Evolutionary conservation across 2,888 invertebrate genomes (phyloP), one percentile per base, ranked within the genome.

Genomic region (Leptinotarsa peninsularis): DNA sequence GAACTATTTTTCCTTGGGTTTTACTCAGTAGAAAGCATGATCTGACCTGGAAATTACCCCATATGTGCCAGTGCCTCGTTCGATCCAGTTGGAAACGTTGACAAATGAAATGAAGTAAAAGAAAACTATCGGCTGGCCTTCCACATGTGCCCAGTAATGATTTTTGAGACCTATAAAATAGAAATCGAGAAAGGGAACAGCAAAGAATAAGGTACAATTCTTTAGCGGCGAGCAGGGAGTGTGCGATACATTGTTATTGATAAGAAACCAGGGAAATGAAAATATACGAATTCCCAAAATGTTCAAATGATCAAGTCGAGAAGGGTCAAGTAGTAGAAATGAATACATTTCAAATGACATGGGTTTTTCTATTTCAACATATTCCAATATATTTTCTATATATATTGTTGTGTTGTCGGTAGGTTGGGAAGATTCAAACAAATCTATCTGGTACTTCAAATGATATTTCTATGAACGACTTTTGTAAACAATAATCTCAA

Each of bases 221-320:
- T 67, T 27, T 33, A 52, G 23, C n/a, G 71, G 71, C 63, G 52
- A 43, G 67, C 50, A 15, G 63, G 49, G 67, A 75, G 67, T 50
- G 60, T 71, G 49, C 49, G 56, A 71, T 75, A 75, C 49, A 50
- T 60, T 67, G 54, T 15, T 71, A 63, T 71, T 71, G 75, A 75
- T 75, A 75, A 71, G 71, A 63, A 49, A 49, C 52, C 60, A 67
- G 67, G 75, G 60, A 75, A 75, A 71, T 71, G 75, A 60, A 67
- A 71, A 71, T 67, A 67, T 71, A 68, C 60, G 50, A 74, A 74
- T 52, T 71, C 27, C 21, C 67, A 49, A 27, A 60, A 69, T 63
- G 17, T 66, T 68, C 13, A 49, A 56, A 23, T 15, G 5, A 18
- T 18, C 23, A 10, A 33, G 1, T 33, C 10, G 10, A 2, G 7